Conservation (phyloP, 1,140 invertebrate genomes). For the Euglossa dilemma region DNA sequence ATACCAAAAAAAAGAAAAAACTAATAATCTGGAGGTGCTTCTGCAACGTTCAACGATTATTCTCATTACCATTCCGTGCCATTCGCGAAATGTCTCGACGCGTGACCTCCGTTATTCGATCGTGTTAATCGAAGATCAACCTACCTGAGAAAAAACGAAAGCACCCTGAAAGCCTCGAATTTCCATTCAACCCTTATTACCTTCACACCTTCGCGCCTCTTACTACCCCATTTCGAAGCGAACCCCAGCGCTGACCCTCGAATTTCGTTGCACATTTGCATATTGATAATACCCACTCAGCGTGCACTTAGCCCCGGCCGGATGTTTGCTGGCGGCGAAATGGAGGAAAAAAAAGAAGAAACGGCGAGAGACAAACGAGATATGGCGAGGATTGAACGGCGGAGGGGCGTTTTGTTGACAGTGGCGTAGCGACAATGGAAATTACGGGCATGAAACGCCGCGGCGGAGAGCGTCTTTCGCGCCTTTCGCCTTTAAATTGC, state of each 20-base stretch:
- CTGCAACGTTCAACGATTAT: no score
- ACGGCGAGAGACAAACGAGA: neutral
- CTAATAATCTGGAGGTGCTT: no score
- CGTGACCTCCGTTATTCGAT: no score
- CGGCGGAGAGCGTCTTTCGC: conserved; percentile 58
- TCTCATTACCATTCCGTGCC: no score
- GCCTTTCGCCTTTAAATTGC: conserved; percentile 66
- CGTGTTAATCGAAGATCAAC: no score
- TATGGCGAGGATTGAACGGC: neutral
- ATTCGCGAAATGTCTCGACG: no score
- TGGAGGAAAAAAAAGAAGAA: neutral
- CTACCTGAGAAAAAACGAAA: neutral
- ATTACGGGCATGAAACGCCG: conserved; percentile 56
- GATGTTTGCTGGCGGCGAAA: no score
- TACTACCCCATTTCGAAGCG: no score
- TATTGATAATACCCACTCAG: neutral
- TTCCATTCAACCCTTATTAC: neutral
- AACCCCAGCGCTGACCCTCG: no score
- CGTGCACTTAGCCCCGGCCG: no score
- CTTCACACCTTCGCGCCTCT: neutral
- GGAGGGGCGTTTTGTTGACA: conserved; percentile 24
- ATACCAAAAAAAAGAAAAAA: no score
- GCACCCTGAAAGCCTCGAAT: neutral
- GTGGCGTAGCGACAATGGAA: conserved; percentile 55
- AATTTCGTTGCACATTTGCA: neutral